Percentiles rank a stretch among this genome's conserved stretches.
Conservation (phyloP, 1,140 invertebrate genomes). For the Nasonia giraulti region DNA sequence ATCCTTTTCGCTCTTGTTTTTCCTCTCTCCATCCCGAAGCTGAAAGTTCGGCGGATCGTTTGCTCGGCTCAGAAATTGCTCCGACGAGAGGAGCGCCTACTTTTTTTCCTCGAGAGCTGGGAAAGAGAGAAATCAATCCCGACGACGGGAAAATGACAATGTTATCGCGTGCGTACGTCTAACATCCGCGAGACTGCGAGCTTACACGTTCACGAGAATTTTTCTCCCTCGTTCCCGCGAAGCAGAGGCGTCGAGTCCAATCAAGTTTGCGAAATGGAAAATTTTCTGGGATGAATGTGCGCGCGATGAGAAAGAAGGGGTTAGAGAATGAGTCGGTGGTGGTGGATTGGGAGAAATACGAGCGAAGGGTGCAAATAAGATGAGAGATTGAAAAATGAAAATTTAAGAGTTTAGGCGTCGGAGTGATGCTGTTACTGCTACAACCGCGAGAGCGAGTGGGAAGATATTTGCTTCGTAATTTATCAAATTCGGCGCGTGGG, state of each 20-base stretch:
- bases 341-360: neutral
- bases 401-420: neutral
- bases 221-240: neutral
- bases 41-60: slow-evolving; percentile 19
- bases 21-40: neutral
- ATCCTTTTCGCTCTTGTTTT: neutral
- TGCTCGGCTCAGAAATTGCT: neutral
- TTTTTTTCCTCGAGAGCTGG: neutral
- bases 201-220: neutral
- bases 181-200: neutral
- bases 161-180: neutral
- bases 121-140: slow-evolving; percentile 6
- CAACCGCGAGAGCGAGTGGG: neutral
- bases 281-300: neutral
- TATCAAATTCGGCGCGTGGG: neutral
- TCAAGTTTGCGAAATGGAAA: slow-evolving; percentile 18
- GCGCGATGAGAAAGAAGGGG: neutral
- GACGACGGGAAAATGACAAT: neutral
- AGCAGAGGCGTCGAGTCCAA: neutral
- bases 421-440: neutral
- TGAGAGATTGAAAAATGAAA: slow-evolving; percentile 22
- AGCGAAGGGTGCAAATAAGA: neutral
- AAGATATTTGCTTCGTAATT: neutral
- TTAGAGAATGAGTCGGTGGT: neutral
- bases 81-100: neutral